Percentiles rank a stretch among this genome's conserved stretches.
Evolutionary conservation across 2,113 vertebrate species (phyloP).

Genomic region (Garra rufa): DNA sequence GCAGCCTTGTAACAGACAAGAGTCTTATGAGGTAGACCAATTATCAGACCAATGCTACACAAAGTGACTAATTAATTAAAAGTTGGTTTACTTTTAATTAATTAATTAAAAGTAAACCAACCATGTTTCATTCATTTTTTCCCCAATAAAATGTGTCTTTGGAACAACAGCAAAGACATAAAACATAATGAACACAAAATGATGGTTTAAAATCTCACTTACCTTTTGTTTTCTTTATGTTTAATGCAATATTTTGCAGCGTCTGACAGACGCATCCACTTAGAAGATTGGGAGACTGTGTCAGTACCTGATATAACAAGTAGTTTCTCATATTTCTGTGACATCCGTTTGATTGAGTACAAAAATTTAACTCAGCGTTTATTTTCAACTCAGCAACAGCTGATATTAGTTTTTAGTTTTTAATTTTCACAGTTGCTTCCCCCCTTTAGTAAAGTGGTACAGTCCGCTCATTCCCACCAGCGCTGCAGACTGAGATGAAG

Average conservation of each 20-base stretch:
- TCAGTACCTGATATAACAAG: background rate
- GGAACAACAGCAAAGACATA: background rate
- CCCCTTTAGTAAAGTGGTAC: conserved; percentile 70
- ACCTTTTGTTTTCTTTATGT: background rate
- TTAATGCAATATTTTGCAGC: background rate
- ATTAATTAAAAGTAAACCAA: too few species aligned
- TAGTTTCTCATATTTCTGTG: background rate
- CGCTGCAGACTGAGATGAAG: conserved; percentile 44
- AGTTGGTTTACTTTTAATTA: too few species aligned
- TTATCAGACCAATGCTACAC: too few species aligned
- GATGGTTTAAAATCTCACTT: background rate
- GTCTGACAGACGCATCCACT: conserved; percentile 15
- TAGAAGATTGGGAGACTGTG: background rate
- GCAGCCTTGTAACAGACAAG: too few species aligned
- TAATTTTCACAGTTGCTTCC: background rate
- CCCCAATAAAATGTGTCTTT: background rate
- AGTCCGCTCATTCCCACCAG: conserved; percentile 59
- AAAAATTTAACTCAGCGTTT: background rate
- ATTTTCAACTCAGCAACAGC: background rate
- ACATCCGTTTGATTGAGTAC: background rate
- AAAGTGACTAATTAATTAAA: too few species aligned
- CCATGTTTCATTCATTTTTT: background rate
- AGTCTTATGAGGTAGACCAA: too few species aligned
- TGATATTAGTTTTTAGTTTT: too few species aligned
- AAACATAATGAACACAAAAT: background rate